Conservation (phyloP, 2,113 vertebrate genomes). For the Thomomys bottae region DNA sequence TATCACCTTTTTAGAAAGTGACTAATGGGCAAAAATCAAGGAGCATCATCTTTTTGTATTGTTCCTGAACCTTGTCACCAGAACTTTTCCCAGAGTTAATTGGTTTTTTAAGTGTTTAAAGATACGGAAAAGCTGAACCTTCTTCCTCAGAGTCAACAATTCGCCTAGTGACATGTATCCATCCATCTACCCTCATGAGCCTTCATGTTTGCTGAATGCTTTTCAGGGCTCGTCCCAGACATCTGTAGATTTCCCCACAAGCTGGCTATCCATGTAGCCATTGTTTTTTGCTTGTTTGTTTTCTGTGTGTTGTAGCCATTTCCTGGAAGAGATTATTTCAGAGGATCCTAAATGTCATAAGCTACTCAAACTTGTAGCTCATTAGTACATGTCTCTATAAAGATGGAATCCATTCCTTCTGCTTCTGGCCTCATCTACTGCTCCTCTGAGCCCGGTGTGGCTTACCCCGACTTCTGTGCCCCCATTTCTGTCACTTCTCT, state of each 20-base stretch:
- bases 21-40: not conserved
- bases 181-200: not conserved
- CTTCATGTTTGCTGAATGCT: not conserved
- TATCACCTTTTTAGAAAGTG: not conserved
- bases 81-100: not conserved
- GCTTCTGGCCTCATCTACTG: not conserved
- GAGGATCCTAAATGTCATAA: not conserved
- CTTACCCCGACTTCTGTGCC: not conserved
- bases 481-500: not conserved
- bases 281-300: not conserved
- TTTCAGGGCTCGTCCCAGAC: not conserved
- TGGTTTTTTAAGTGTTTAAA: constrained; percentile 2
- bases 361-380: not conserved
- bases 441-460: not conserved
- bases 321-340: not conserved
- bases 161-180: not conserved
- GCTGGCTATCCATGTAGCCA: not conserved
- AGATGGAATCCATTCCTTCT: not conserved
- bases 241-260: not conserved
- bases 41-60: not conserved
- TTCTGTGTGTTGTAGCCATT: not conserved
- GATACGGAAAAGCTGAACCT: not conserved
- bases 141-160: not conserved
- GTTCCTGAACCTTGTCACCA: not conserved
- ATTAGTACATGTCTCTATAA: not conserved